A percentile compares a stretch with the other conserved stretches of the same genome.
phyloP scores from a whole-genome alignment of 2,888 invertebrate genomes.

The Cordilura impudica region DNA sequence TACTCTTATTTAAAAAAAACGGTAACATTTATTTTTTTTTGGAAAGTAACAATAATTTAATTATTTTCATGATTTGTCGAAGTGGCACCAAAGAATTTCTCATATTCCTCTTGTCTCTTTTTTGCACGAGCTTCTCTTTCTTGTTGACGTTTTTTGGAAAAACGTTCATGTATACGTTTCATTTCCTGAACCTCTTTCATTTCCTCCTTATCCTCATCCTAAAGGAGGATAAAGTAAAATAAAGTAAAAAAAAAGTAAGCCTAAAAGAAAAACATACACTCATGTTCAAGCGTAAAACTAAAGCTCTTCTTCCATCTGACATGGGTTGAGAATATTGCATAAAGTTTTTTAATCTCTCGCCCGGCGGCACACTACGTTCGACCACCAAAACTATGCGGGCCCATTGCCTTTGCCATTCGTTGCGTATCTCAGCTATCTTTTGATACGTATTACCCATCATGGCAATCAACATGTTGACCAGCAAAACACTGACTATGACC shows the following conservation, averaged over 20 bases:
- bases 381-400: constrained; percentile 97
- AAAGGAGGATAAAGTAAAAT: constrained; percentile 63
- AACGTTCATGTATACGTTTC: constrained; percentile 90
- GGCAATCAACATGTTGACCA: constrained; percentile 98
- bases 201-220: constrained; percentile 96
- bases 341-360: constrained; percentile 90
- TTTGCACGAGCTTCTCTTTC: constrained; percentile 74
- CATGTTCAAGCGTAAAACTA: constrained; percentile 93
- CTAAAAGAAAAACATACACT: constrained; percentile 80
- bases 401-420: constrained; percentile 99
- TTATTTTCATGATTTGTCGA: constrained; percentile 57
- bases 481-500: constrained; percentile 95
- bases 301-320: constrained; percentile 90
- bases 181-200: constrained; percentile 96
- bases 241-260: background rate
- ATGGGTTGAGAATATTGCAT: constrained; percentile 96
- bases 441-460: constrained; percentile 99
- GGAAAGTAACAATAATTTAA: constrained; percentile 26
- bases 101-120: constrained; percentile 71
- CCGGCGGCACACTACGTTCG: constrained; percentile 96
- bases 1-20: background rate
- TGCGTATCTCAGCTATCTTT: constrained; percentile 96
- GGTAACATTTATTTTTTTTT: background rate
- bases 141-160: constrained; percentile 83
- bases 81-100: constrained; percentile 72